Percentiles rank a stretch among this genome's conserved stretches.
Evolutionary conservation across 2,888 invertebrate genomes (phyloP).

Genomic region (Hemaris fuciformis): DNA sequence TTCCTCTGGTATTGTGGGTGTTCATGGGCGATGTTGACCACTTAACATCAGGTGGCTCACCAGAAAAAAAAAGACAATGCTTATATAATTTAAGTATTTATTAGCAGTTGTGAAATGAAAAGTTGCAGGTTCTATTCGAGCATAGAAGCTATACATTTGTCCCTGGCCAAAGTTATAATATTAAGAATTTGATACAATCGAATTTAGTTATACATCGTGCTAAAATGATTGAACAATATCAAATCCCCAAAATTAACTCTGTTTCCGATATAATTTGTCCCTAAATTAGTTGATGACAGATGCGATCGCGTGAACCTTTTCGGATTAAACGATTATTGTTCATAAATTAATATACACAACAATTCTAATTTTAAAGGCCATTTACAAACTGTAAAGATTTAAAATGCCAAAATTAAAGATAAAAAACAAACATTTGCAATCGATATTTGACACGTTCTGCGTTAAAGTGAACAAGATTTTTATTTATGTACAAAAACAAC

Average conservation of each 20-base stretch:
- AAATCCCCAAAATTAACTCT: background rate
- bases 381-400: background rate
- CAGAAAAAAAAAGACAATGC: too few species aligned
- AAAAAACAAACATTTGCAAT: background rate
- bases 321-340: slow-evolving; percentile 3
- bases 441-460: slow-evolving; percentile 25
- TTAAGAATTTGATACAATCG: background rate
- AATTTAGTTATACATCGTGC: slow-evolving; percentile 5
- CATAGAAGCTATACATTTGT: too few species aligned
- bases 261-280: background rate
- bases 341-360: slow-evolving; percentile 13
- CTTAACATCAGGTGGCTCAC: too few species aligned
- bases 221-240: too few species aligned
- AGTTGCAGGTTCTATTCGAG: too few species aligned
- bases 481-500: background rate
- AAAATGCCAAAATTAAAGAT: background rate
- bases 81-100: too few species aligned
- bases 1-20: too few species aligned
- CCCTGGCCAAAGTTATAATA: too few species aligned
- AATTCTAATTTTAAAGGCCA: background rate
- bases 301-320: background rate
- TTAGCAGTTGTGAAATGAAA: too few species aligned
- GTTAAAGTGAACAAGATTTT: slow-evolving; percentile 8
- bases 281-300: slow-evolving; percentile 1
- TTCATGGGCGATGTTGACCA: too few species aligned